These are phyloP conservation scores for Papilio helenus DNA, from an alignment of 1,140 invertebrate species.

Conservation along the genomic window DNA sequence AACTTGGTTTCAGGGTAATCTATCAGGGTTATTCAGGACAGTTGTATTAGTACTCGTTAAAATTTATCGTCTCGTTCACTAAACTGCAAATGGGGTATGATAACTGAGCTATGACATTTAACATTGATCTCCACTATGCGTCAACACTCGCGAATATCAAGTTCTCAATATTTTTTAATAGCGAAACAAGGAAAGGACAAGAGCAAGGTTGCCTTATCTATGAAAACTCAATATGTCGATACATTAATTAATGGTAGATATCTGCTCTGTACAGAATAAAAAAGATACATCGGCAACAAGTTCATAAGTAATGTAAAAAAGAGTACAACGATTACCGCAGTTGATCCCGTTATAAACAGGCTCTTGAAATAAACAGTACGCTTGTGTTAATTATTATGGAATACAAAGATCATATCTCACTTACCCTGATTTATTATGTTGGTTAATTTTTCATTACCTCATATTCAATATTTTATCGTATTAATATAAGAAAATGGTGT, in stretches of 20 bases:
- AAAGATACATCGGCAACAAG: not conserved
- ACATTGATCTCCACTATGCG: no score
- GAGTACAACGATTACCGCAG: not conserved
- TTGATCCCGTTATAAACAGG: slow-evolving; percentile 1
- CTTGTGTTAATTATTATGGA: not conserved
- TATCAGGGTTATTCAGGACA: no score
- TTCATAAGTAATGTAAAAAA: not conserved
- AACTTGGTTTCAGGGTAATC: no score
- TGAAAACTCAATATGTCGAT: not conserved
- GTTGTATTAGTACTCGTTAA: no score
- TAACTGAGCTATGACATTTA: no score
- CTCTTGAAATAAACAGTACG: not conserved
- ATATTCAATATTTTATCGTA: not conserved
- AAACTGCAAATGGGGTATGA: no score
- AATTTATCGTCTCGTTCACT: no score
- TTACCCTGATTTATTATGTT: not conserved
- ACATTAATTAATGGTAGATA: no score
- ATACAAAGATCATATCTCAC: not conserved
- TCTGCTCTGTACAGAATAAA: not conserved
- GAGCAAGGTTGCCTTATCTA: not conserved
- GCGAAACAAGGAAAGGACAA: not conserved
- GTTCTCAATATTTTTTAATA: no score
- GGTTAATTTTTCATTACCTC: not conserved
- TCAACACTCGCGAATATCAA: no score
- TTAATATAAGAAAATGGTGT: not conserved